Evolutionary conservation across 2,888 invertebrate genomes (phyloP), one percentile per base, ranked within the genome.

Genomic region (Arctia plantaginis): DNA sequence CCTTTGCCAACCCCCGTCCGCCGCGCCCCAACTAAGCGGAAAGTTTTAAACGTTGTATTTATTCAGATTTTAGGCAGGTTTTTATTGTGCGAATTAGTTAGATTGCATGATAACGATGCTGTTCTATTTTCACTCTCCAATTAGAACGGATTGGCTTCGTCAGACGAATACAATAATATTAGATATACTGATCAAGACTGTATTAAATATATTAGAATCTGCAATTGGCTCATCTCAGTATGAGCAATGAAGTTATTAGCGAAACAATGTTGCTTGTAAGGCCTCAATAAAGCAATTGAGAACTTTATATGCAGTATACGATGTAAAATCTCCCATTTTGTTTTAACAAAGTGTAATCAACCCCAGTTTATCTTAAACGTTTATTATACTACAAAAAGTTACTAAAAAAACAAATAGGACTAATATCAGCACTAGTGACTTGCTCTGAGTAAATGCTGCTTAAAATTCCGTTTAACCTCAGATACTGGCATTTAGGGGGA

Each of bases 1-100:
- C 90, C 89, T 82, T 80, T 78, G 76, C 83, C 86, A 85, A 88
- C 89, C 90, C 87, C 86, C 84, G 81, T 80, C 81, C 80, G 86
- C 87, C 86, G 87, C 89, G 87, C 91, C 91, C 93, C 93, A 94
- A 94, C 94, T 93, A 94, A 93, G 93, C 93, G 92, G 92, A 94
- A 95, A 94, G 92, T 94, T 94, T 94, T 91, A 92, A 93, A 90
- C 90, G 89, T 85, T 86, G 89, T 91, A 90, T 89, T 91, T 90
- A 93, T 93, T 92, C 88, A 92, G 89, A 92, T 92, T 92, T 90
- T 84, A 87, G 87, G 86, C 83, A 88, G 87, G 87, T 86, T 88
- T 90, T 91, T 91, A 89, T 88, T 89, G 89, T 84, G 88, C 82
- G 85, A 89, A 89, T 89, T 89, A 89, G 85, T 84, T 86, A 86